Conservation (phyloP, 2,113 vertebrate species). For the Eublepharis macularius region DNA sequence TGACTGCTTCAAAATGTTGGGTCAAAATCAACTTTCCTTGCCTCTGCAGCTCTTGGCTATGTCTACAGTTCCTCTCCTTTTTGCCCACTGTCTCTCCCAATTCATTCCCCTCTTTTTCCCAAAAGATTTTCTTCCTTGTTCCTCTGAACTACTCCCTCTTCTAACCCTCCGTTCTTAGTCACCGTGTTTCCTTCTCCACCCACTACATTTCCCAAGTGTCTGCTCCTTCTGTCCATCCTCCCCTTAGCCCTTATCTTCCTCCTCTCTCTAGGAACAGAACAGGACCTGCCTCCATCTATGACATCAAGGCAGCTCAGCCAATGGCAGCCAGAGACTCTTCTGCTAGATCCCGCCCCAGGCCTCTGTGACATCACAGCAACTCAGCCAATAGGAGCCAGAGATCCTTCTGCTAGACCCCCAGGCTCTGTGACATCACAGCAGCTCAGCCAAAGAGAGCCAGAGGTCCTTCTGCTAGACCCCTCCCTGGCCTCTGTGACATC, state of each 20-base stretch:
- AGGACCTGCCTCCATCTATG: no score
- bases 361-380: neutral
- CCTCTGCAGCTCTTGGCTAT: neutral
- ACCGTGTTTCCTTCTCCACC: neutral
- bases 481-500: neutral
- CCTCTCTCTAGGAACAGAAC: neutral
- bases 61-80: neutral
- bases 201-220: neutral
- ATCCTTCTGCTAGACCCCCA: no score
- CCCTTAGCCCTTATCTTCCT: neutral
- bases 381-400: neutral
- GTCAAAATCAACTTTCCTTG: neutral
- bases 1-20: neutral
- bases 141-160: neutral
- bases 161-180: neutral
- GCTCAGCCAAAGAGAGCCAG: neutral
- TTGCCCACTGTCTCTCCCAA: neutral
- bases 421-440: neutral
- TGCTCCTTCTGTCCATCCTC: neutral
- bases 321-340: neutral
- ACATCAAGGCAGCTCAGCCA: neutral
- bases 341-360: no score
- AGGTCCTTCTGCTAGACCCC: neutral
- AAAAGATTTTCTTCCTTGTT: neutral
- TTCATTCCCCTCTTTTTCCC: neutral